Percentiles rank a stretch among this genome's conserved stretches.
These are phyloP conservation scores for Ophioninae sp. DNA, from an alignment of 2,888 invertebrate species.

Conservation along the genomic window DNA sequence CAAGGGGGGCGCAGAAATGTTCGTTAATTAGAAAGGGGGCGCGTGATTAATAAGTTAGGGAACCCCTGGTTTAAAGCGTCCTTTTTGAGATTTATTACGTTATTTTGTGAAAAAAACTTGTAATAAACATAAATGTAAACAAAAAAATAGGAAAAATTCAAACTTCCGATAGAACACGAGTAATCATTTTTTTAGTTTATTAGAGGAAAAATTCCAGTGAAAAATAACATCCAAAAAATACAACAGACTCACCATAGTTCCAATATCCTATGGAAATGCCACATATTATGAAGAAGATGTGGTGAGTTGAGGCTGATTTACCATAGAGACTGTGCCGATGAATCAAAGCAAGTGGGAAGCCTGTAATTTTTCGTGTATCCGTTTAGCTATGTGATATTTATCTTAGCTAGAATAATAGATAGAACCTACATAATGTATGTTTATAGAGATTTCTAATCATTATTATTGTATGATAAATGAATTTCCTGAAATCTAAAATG, in stretches of 20 bases:
- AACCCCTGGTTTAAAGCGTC: no score
- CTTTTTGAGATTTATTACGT: no score
- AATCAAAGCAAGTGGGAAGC: constrained; percentile 87
- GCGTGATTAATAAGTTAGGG: no score
- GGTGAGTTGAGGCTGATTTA: constrained; percentile 84
- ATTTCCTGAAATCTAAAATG: no score
- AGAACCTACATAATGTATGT: background rate
- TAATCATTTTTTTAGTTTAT: background rate
- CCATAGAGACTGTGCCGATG: constrained; percentile 85
- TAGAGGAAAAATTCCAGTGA: background rate
- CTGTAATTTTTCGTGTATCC: constrained; percentile 81
- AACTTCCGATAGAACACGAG: no score
- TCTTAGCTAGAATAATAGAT: background rate
- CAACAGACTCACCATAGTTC: constrained; percentile 87
- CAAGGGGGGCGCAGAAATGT: no score
- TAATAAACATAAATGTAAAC: no score
- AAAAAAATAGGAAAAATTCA: no score
- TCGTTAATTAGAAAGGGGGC: no score
- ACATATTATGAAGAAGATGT: constrained; percentile 87
- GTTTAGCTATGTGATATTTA: background rate
- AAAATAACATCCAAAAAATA: background rate
- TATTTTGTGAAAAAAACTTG: no score
- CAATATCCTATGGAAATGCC: constrained; percentile 90
- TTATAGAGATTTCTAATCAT: background rate
- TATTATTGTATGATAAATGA: background rate